A percentile compares a stretch with the other conserved stretches of the same genome.
These are phyloP conservation scores for Aepyceros melampus DNA, from an alignment of 2,113 vertebrate genomes.

Conservation along the genomic window DNA sequence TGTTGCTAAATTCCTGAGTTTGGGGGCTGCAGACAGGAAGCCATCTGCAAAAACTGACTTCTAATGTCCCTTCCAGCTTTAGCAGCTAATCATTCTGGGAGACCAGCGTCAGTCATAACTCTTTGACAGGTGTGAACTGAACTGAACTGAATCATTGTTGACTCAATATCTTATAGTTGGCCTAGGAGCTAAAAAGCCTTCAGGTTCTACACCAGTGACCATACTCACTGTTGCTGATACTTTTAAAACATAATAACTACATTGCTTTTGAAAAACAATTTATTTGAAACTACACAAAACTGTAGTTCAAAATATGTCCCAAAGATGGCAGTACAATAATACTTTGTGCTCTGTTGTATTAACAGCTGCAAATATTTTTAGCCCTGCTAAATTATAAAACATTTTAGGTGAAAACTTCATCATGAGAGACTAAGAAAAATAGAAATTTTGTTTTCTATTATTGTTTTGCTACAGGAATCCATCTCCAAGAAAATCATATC, in stretches of 20 bases:
- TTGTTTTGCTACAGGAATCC: background rate
- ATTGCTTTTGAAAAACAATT: conserved; percentile 8
- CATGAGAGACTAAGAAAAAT: background rate
- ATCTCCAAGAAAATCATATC: background rate
- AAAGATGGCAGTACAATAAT: conserved; percentile 61
- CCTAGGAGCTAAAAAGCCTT: background rate
- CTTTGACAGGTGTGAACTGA: background rate
- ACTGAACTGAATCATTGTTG: too few relatives aligned
- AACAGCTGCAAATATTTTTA: background rate
- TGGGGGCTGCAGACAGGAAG: conserved; percentile 6
- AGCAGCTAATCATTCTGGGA: background rate
- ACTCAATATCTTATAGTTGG: background rate
- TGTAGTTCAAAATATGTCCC: conserved; percentile 40
- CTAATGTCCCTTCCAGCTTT: conserved; percentile 44
- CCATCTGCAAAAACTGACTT: background rate
- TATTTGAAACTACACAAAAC: background rate
- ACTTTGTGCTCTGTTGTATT: background rate
- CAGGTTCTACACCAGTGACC: background rate
- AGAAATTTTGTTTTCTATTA: background rate
- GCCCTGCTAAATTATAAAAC: conserved; percentile 21
- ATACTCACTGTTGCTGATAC: background rate
- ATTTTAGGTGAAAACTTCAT: background rate
- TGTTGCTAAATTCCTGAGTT: conserved; percentile 22
- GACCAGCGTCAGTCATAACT: background rate
- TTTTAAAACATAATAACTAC: background rate